Percentiles rank a stretch among this genome's conserved stretches.
These are phyloP conservation scores for Drosophila bifasciata DNA, from an alignment of 1,140 invertebrate species.

Conservation along the genomic window DNA sequence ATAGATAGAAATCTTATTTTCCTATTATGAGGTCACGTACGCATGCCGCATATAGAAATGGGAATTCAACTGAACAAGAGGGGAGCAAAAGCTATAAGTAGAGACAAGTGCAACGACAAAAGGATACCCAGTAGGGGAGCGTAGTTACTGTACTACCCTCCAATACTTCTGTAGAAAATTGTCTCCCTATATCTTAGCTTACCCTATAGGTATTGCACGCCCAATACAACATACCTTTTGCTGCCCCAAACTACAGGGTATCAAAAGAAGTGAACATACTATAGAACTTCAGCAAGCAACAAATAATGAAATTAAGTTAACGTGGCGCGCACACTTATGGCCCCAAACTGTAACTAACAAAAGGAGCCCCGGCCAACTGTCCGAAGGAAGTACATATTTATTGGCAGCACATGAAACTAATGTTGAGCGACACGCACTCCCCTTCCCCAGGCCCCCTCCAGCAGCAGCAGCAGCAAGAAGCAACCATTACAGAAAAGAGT, in stretches of 20 bases:
- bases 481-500: too few relatives aligned
- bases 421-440: slow-evolving; percentile 65
- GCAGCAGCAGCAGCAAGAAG: too few relatives aligned
- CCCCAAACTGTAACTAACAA: slow-evolving; percentile 64
- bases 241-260: too few relatives aligned
- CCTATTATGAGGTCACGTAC: slow-evolving; percentile 79
- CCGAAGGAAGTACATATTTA: slow-evolving; percentile 66
- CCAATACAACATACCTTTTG: neutral
- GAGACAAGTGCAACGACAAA: too few relatives aligned
- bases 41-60: slow-evolving; percentile 32
- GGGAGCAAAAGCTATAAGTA: too few relatives aligned
- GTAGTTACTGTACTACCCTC: too few relatives aligned
- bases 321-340: slow-evolving; percentile 61
- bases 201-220: neutral
- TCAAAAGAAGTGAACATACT: too few relatives aligned
- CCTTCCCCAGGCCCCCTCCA: too few relatives aligned
- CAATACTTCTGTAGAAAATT: too few relatives aligned
- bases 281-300: slow-evolving; percentile 39
- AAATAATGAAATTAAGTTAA: slow-evolving; percentile 79
- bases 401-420: slow-evolving; percentile 74
- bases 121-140: too few relatives aligned
- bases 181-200: too few relatives aligned
- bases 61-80: slow-evolving; percentile 11
- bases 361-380: slow-evolving; percentile 18
- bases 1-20: slow-evolving; percentile 81